Evolutionary conservation across 2,888 invertebrate species (phyloP).

Genomic region (Andrena minutula): DNA sequence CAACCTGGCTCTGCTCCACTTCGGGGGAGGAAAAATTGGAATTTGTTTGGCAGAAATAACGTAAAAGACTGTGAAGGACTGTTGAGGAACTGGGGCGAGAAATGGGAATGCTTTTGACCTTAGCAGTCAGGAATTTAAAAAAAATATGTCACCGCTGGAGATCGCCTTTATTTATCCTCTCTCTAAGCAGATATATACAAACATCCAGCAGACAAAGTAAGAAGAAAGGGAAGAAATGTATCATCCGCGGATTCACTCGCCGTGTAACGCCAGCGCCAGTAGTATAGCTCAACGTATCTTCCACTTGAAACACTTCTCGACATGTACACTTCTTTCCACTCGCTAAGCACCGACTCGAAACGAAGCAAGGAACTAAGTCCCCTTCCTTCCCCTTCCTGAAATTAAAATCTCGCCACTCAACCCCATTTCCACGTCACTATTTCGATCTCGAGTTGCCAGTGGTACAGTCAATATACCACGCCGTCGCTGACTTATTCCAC

Average conservation of each 20-base stretch:
- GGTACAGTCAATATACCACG: conserved; percentile 13
- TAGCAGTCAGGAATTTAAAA: too few relatives aligned
- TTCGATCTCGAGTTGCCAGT: conserved; percentile 24
- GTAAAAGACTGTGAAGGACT: too few relatives aligned
- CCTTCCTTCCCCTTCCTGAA: conserved; percentile 1
- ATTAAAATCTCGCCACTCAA: conserved; percentile 38
- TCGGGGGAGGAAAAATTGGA: too few relatives aligned
- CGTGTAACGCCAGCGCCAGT: background rate
- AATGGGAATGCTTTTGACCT: too few relatives aligned
- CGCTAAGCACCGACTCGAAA: background rate
- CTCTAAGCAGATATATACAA: background rate
- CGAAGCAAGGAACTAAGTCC: conserved; percentile 30
- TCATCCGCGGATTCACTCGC: background rate
- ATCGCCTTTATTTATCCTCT: background rate
- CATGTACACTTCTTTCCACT: conserved; percentile 14
- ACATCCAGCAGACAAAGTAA: background rate
- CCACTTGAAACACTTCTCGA: conserved; percentile 19
- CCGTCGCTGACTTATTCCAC: conserved; percentile 2
- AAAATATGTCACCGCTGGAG: too few relatives aligned
- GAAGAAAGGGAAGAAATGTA: background rate
- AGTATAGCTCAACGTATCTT: conserved; percentile 14
- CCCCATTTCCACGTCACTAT: conserved; percentile 29
- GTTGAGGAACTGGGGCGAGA: too few relatives aligned
- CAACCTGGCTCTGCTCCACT: too few relatives aligned
- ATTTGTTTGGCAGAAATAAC: too few relatives aligned